phyloP scores from a whole-genome alignment of 2,113 vertebrate genomes.

The Pterocles orientalis region DNA sequence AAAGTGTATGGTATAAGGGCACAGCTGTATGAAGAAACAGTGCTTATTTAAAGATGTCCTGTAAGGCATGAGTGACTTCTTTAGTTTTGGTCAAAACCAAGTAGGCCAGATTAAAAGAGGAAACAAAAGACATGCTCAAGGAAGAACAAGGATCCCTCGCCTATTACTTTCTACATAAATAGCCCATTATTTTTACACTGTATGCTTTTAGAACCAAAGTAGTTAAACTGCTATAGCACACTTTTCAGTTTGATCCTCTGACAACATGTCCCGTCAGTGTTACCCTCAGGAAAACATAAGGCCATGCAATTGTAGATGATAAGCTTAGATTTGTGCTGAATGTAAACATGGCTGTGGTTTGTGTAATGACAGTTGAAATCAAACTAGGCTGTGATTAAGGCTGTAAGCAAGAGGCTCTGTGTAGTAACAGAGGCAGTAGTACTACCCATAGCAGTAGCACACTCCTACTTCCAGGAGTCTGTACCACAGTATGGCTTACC shows the following conservation, averaged over 20 bases:
- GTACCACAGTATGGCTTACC: neutral
- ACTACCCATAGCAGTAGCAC: neutral
- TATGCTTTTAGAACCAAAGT: neutral
- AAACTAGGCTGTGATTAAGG: neutral
- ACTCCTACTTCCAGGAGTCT: neutral
- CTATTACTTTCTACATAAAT: neutral
- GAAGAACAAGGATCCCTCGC: neutral
- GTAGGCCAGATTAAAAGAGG: neutral
- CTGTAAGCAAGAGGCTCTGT: neutral
- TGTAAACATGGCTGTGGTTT: neutral
- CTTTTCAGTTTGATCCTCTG: neutral
- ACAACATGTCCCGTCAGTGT: neutral
- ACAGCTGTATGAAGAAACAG: neutral
- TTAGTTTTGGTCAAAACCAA: neutral
- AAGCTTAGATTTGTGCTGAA: neutral
- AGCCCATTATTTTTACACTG: neutral
- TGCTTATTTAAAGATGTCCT: neutral
- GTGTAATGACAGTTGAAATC: neutral
- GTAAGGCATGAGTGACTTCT: neutral
- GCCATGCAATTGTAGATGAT: neutral
- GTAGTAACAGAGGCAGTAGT: neutral
- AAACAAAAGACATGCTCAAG: neutral
- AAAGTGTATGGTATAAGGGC: neutral
- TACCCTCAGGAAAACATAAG: neutral
- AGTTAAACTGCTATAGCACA: neutral